A percentile compares a stretch with the other conserved stretches of the same genome.
Conservation (phyloP, 2,888 invertebrate species). For the Dasypolia templi region DNA sequence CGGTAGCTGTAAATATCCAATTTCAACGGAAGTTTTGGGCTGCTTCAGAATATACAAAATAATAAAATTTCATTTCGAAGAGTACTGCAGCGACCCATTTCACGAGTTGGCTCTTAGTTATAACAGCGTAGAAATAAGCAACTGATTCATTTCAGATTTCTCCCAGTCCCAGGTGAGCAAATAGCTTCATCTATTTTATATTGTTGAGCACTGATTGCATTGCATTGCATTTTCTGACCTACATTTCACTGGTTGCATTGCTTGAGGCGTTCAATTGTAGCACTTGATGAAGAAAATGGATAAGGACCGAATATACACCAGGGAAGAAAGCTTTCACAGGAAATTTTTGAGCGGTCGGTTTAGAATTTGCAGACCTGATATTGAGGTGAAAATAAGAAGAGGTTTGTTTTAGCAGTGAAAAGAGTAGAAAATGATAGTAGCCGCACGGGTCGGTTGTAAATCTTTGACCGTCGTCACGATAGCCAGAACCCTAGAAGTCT, state of each 20-base stretch:
- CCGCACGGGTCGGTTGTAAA: no score
- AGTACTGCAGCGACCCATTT: slow-evolving; percentile 49
- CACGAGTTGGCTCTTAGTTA: slow-evolving; percentile 36
- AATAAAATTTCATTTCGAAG: slow-evolving; percentile 31
- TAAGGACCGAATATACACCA: slow-evolving; percentile 27
- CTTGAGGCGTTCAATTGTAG: slow-evolving; percentile 54
- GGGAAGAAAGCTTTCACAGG: slow-evolving; percentile 7
- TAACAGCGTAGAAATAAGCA: slow-evolving; percentile 42
- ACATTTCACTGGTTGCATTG: slow-evolving; percentile 54
- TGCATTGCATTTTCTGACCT: slow-evolving; percentile 63
- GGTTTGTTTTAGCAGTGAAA: background rate
- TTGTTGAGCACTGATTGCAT: slow-evolving; percentile 62
- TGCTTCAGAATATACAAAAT: slow-evolving; percentile 28
- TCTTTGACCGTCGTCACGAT: background rate
- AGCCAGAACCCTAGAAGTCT: background rate
- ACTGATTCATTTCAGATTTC: slow-evolving; percentile 60
- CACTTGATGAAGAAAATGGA: slow-evolving; percentile 47
- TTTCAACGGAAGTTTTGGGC: slow-evolving; percentile 17
- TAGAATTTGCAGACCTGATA: slow-evolving; percentile 8
- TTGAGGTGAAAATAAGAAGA: background rate
- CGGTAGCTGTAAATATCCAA: slow-evolving; percentile 31
- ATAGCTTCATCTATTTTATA: slow-evolving; percentile 62
- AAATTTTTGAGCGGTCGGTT: slow-evolving; percentile 3
- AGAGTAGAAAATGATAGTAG: background rate
- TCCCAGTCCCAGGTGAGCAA: slow-evolving; percentile 54